Evolutionary conservation across 2,888 invertebrate genomes (phyloP).

Genomic region (Criorhina ranunculi): DNA sequence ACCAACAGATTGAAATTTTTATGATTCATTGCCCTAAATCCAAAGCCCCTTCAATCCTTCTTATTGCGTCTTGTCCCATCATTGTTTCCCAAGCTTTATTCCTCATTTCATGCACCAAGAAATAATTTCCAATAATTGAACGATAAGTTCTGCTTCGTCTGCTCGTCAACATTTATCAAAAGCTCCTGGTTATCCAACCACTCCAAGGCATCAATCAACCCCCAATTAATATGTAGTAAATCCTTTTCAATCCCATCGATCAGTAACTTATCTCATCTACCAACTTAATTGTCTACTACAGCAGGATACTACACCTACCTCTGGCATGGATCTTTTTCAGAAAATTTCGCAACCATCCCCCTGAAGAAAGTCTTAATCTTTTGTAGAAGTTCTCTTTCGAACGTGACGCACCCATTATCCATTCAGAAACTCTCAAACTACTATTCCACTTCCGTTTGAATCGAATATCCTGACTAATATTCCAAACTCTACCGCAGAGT

Average conservation of each 20-base stretch:
- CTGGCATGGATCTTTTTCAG: not conserved
- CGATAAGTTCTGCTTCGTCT: slow-evolving; percentile 13
- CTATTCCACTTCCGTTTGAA: not conserved
- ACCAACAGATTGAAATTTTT: too few relatives aligned
- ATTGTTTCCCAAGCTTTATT: too few relatives aligned
- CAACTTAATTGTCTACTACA: slow-evolving; percentile 61
- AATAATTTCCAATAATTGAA: not conserved
- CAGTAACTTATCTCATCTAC: slow-evolving; percentile 42
- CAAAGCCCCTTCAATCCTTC: too few relatives aligned
- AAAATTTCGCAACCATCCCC: too few relatives aligned
- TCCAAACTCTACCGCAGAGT: slow-evolving; percentile 1
- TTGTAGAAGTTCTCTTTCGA: slow-evolving; percentile 1
- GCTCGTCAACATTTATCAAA: slow-evolving; percentile 38
- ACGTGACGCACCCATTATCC: slow-evolving; percentile 30
- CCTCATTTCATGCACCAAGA: too few relatives aligned
- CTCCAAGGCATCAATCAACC: slow-evolving; percentile 15
- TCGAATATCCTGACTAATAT: slow-evolving; percentile 25
- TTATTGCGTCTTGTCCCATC: too few relatives aligned
- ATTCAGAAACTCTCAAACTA: not conserved
- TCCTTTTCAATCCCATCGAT: slow-evolving; percentile 6
- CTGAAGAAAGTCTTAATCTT: slow-evolving; percentile 28
- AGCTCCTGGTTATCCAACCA: slow-evolving; percentile 8
- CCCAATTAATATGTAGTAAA: slow-evolving; percentile 30
- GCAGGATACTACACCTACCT: slow-evolving; percentile 27
- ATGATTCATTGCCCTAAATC: too few relatives aligned